Evolutionary conservation across 2,797 vertebrate species (phyloP), one percentile per base, ranked within the genome.

Genomic region (Pantherophis alleghaniensis): DNA sequence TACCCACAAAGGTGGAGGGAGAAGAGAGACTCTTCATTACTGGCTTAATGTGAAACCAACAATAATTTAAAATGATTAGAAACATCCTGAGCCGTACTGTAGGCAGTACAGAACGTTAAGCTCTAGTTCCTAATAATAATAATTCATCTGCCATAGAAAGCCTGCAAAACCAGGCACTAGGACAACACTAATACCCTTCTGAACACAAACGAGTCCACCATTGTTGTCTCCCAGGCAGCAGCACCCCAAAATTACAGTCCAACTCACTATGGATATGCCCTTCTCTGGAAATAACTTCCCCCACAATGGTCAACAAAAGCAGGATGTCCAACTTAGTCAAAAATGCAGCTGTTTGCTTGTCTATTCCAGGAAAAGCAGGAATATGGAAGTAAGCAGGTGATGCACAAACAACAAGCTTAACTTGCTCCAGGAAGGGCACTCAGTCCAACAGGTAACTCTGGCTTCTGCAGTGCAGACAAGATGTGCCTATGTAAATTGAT

Each of bases 1-100:
- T 22, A 9, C 93, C 94, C 89, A 91, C 93, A 90, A 94, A 18
- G 14, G 47, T 86, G 74, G 32, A 32, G 47, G 47, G 63, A 74
- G 37, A 56, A 57, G 26, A 69, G 42, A 66, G 88, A 42, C 10
- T 55, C 87, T 89, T 83, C 79, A 92, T 90, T 37, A 87, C 90
- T 89, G 93, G 94, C 95, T 96, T 96, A 96, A 97, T 96, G 94
- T 92, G 94, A 89, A 96, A 94, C 86, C 95, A 96, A 94, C 74
- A 92, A 66, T 42, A 32, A 86, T 86, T 95, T 92, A 96, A 96
- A 95, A 0, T 60, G 0, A 95, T 96, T 96, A 94, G 94, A 96
- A 94, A 94, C 91, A 86, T 96, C 95, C 95, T 93, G 94, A 93
- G 96, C 51, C 22, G 37, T 89, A 89, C 32, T 89, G 87, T 56